Conservation (phyloP, 2,797 vertebrate species). For the Lacerta agilis region DNA sequence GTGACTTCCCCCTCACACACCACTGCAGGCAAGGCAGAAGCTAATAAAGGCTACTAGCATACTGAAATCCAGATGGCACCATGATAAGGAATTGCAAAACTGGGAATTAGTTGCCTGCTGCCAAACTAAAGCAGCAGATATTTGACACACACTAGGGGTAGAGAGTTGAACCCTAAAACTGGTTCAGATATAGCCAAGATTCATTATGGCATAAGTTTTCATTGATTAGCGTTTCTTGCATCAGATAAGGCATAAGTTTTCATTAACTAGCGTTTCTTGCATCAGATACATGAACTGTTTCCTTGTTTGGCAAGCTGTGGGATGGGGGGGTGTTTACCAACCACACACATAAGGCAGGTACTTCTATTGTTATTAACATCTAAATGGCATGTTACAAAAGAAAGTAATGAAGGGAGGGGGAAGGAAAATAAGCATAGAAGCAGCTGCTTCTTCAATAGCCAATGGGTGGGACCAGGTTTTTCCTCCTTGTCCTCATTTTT, state of each 20-base stretch:
- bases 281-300: background rate
- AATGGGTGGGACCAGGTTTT: background rate
- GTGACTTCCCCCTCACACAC: background rate
- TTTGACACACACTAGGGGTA: background rate
- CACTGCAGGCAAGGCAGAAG: background rate
- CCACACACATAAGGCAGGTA: too few species aligned
- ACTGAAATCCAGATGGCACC: background rate
- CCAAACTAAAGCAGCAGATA: background rate
- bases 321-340: fast-evolving
- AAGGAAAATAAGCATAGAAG: background rate
- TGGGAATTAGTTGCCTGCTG: background rate
- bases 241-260: background rate
- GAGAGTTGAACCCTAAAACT: background rate
- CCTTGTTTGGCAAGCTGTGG: background rate
- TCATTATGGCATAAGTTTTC: background rate
- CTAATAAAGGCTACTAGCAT: background rate
- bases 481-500: background rate
- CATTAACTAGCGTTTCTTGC: background rate
- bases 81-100: background rate
- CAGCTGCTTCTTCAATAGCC: background rate
- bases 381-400: background rate
- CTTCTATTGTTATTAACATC: too few species aligned
- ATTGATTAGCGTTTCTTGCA: background rate
- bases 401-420: background rate
- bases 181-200: background rate